phyloP scores from a whole-genome alignment of 2,113 vertebrate genomes.

The Platichthys flesus region DNA sequence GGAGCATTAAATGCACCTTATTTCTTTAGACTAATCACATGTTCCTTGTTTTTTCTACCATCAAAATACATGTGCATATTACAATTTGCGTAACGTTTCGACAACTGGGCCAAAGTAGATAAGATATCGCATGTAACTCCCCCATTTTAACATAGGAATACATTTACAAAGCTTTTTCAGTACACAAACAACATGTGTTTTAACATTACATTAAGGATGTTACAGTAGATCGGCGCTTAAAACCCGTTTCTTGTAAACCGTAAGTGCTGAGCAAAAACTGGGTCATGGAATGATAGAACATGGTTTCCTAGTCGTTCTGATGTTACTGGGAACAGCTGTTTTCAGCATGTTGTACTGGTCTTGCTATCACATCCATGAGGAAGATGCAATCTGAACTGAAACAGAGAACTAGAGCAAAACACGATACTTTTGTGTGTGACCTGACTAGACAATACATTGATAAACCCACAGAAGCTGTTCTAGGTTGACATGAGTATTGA shows the following conservation, averaged over 20 bases:
- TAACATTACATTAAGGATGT: not conserved
- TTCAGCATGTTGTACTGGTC: not conserved
- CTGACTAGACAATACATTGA: not conserved
- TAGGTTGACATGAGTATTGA: not conserved
- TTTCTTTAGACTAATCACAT: not conserved
- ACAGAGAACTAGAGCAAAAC: not conserved
- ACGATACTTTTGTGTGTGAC: not conserved
- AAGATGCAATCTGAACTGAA: not conserved
- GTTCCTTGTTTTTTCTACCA: not conserved
- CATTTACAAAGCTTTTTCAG: not conserved
- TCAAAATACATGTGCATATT: not conserved
- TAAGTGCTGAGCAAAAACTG: conserved; percentile 7
- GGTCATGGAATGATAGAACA: conserved; percentile 3
- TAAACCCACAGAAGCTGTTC: not conserved
- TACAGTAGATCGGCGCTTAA: not conserved
- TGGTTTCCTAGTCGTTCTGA: not conserved
- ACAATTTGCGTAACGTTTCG: not conserved
- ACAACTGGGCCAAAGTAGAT: not conserved
- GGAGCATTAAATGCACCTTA: not conserved
- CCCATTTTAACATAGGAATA: not conserved
- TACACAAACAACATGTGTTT: not conserved
- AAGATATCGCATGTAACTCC: no score
- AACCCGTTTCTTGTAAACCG: not conserved
- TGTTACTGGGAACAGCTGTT: conserved; percentile 1
- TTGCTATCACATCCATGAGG: conserved; percentile 18